Evolutionary conservation across 2,888 invertebrate genomes (phyloP).

Genomic region (Tyria jacobaeae): DNA sequence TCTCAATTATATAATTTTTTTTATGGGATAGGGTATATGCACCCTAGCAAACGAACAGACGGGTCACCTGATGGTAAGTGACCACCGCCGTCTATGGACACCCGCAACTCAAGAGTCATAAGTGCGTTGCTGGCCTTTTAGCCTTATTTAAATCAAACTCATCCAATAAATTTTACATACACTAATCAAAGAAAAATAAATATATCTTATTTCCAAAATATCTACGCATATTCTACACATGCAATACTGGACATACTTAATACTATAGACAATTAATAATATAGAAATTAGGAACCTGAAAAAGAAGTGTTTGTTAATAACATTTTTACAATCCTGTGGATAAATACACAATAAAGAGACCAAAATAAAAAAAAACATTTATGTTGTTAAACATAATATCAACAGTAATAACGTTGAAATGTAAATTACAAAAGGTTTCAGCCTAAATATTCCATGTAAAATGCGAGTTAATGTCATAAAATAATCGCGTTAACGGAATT

Average conservation of each 20-base stretch:
- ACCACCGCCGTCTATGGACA: no score
- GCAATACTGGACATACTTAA: slow-evolving; percentile 27
- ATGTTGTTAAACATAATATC: background rate
- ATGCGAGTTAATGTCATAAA: slow-evolving; percentile 5
- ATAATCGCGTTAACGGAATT: slow-evolving; percentile 21
- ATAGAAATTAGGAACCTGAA: slow-evolving; percentile 38
- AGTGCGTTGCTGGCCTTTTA: no score
- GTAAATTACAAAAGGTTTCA: background rate
- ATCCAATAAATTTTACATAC: background rate
- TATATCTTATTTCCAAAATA: background rate
- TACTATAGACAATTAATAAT: slow-evolving; percentile 14
- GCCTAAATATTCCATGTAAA: slow-evolving; percentile 8
- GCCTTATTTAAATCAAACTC: background rate
- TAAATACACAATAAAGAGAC: slow-evolving; percentile 3
- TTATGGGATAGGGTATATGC: no score
- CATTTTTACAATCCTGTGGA: slow-evolving; percentile 1
- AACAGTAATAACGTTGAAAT: background rate
- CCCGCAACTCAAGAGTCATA: no score
- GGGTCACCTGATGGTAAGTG: no score
- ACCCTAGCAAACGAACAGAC: no score
- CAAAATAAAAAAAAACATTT: background rate
- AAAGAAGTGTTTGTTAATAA: slow-evolving; percentile 27
- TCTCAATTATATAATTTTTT: no score
- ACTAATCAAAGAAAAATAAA: background rate
- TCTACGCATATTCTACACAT: slow-evolving; percentile 33